phyloP scores from a whole-genome alignment of 23 tunicate genomes.

The Halocynthia aurantium region DNA sequence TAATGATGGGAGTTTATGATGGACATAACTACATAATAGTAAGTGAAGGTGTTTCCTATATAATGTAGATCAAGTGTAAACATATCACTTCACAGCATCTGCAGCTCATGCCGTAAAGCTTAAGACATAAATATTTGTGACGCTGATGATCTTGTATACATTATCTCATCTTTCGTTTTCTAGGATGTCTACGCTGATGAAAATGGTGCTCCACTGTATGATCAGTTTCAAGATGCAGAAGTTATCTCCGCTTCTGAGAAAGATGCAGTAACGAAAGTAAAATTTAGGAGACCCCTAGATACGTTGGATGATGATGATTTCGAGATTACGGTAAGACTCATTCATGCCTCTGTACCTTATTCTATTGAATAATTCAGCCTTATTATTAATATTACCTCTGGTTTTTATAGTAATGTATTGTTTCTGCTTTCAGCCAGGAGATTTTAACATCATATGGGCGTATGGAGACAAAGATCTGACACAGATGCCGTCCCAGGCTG shows the following conservation, averaged over 20 bases:
- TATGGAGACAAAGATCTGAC: constrained; percentile 12
- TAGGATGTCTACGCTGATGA: background rate
- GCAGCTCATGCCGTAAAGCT: too few relatives aligned
- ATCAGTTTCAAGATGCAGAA: constrained; percentile 4
- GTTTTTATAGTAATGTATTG: too few relatives aligned
- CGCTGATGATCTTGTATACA: too few relatives aligned
- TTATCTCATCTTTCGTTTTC: background rate
- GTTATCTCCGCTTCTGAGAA: constrained; percentile 10
- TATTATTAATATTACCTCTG: too few relatives aligned
- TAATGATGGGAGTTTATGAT: constrained; percentile 1
- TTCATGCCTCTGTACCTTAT: too few relatives aligned
- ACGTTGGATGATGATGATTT: constrained; percentile 17
- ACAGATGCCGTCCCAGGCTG: background rate
- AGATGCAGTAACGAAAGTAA: background rate
- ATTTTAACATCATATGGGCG: constrained; percentile 6
- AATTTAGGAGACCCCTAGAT: background rate
- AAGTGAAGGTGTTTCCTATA: background rate
- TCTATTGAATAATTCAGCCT: too few relatives aligned
- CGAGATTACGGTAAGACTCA: constrained; percentile 7
- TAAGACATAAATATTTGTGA: too few relatives aligned
- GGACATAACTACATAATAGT: constrained; percentile 6
- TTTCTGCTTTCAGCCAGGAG: background rate
- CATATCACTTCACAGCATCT: too few relatives aligned
- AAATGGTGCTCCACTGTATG: constrained; percentile 10
- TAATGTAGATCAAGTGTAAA: too few relatives aligned